Conservation (phyloP, 2,888 invertebrate genomes). For the Eilema depressum region DNA sequence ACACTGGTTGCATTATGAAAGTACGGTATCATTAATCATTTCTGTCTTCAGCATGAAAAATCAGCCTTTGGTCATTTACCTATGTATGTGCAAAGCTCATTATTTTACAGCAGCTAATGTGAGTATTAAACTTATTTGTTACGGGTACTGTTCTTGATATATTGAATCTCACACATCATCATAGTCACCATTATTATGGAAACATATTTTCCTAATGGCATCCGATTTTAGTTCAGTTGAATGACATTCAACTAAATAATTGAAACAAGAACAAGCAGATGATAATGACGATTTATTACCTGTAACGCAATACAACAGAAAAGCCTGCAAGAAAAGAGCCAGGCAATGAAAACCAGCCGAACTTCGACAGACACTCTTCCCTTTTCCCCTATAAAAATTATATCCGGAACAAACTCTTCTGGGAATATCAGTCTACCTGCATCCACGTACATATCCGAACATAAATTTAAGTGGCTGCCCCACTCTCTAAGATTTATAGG, state of each 20-base stretch:
- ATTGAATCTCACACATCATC: too few species aligned
- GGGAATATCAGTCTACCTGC: conserved; percentile 33
- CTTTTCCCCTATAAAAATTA: not conserved
- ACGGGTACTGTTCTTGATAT: too few species aligned
- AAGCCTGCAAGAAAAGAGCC: not conserved
- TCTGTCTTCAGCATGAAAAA: not conserved
- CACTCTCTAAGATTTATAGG: conserved; percentile 46
- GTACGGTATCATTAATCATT: not conserved
- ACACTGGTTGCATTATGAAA: not conserved
- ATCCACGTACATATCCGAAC: conserved; percentile 33
- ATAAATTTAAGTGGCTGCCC: conserved; percentile 41
- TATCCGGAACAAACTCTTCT: conserved; percentile 11
- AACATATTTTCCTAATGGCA: too few species aligned
- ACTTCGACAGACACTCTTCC: not conserved
- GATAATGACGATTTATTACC: too few species aligned
- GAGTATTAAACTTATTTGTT: not conserved
- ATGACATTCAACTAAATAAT: too few species aligned
- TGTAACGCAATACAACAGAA: too few species aligned
- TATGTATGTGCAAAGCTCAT: not conserved
- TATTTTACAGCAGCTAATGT: not conserved
- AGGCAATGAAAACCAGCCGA: not conserved
- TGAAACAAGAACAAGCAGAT: too few species aligned
- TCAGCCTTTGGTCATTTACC: not conserved
- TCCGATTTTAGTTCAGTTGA: too few species aligned
- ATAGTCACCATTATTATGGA: too few species aligned